These are phyloP conservation scores for Scaptomyza caliginosa DNA, from an alignment of 2,888 invertebrate genomes.

Conservation along the genomic window DNA sequence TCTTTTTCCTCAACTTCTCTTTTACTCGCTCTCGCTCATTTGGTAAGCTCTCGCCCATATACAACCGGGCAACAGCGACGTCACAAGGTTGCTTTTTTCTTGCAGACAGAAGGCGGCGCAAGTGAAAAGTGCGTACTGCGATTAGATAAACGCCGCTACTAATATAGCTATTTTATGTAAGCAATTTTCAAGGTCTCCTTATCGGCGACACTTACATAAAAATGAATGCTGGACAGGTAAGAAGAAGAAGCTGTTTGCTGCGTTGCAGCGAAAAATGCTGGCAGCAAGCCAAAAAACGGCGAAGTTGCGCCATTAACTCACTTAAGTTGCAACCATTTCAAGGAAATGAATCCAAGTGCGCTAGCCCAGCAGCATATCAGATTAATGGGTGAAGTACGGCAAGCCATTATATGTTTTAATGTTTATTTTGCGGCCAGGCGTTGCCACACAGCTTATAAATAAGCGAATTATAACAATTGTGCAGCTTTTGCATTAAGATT, in stretches of 20 bases:
- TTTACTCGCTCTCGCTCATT: background rate
- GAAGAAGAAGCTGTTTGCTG: background rate
- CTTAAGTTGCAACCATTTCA: slow-evolving; percentile 30
- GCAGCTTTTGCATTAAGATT: slow-evolving; percentile 4
- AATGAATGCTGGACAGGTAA: background rate
- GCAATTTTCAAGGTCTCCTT: slow-evolving; percentile 63
- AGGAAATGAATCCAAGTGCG: slow-evolving; percentile 34
- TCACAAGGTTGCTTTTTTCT: slow-evolving; percentile 16
- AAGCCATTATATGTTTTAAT: background rate
- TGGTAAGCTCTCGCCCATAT: slow-evolving; percentile 9
- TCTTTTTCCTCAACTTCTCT: background rate
- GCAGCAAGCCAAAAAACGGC: slow-evolving; percentile 44
- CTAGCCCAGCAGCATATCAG: slow-evolving; percentile 22
- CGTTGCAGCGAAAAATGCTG: slow-evolving; percentile 4
- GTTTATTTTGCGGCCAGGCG: background rate
- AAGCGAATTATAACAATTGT: slow-evolving; percentile 1
- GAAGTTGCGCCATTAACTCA: slow-evolving; percentile 27
- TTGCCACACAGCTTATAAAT: slow-evolving; percentile 5
- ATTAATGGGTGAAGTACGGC: slow-evolving; percentile 44
- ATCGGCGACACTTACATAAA: slow-evolving; percentile 69
- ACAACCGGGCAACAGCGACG: slow-evolving; percentile 11
- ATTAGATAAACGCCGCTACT: slow-evolving; percentile 64
- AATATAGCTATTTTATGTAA: slow-evolving; percentile 63
- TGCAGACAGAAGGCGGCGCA: slow-evolving; percentile 33
- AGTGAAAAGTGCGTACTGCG: slow-evolving; percentile 56